Conservation (phyloP, 1,140 invertebrate genomes). For the Rhyzopertha dominica region DNA sequence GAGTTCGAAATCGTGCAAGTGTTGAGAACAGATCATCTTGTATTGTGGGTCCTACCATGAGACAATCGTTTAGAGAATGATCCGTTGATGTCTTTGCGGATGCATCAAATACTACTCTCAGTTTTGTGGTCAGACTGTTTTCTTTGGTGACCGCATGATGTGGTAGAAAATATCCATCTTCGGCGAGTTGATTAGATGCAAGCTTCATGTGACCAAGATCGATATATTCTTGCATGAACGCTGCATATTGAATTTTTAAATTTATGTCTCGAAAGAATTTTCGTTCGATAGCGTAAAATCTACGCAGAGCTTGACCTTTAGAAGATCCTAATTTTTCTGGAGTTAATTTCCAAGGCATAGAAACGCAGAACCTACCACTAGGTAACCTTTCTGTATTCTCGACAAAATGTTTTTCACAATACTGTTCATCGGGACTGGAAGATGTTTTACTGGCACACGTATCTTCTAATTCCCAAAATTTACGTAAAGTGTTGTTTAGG, state of each 20-base stretch:
- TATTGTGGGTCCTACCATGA: constrained; percentile 44
- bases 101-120: constrained; percentile 40
- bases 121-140: constrained; percentile 28
- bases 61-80: constrained; percentile 42
- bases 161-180: constrained; percentile 35
- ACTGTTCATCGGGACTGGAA: too few species aligned
- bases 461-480: too few species aligned
- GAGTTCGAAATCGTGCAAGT: constrained; percentile 40
- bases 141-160: constrained; percentile 39
- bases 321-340: constrained; percentile 3
- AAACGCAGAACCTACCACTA: constrained; percentile 3
- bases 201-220: constrained; percentile 23
- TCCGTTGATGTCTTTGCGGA: constrained; percentile 34
- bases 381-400: too few species aligned
- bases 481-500: too few species aligned
- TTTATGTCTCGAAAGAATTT: constrained; percentile 16
- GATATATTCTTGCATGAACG: constrained; percentile 27
- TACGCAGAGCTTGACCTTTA: constrained; percentile 12
- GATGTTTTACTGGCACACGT: too few species aligned
- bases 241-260: constrained; percentile 15
- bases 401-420: too few species aligned
- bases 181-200: background rate
- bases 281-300: constrained; percentile 22
- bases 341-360: constrained; percentile 7
- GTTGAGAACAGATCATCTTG: constrained; percentile 42